These are phyloP conservation scores for Eueremaeus valkanovi DNA, from an alignment of 2,888 invertebrate genomes.

Conservation along the genomic window DNA sequence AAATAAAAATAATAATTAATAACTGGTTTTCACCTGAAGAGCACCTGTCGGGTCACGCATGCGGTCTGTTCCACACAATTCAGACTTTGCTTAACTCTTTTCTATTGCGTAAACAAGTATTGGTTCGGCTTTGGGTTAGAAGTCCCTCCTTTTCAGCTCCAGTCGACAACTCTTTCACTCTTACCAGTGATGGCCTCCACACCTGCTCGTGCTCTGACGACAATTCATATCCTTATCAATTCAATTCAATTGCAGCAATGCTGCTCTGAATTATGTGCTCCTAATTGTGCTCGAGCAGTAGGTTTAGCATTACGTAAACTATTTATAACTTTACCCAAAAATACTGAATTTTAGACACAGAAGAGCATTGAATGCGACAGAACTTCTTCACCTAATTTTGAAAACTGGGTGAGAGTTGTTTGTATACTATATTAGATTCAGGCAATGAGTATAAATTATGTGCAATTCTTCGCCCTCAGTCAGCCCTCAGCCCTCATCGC, in stretches of 20 bases:
- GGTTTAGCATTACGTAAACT: neutral
- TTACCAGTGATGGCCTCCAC: neutral
- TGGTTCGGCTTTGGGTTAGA: neutral
- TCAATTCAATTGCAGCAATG: too few species aligned
- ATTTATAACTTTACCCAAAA: conserved; percentile 1
- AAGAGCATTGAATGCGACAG: neutral
- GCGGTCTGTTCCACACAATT: neutral
- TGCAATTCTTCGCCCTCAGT: neutral
- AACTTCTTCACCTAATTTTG: neutral
- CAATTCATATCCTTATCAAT: too few species aligned
- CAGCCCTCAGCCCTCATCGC: neutral
- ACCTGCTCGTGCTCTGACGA: neutral
- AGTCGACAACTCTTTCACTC: neutral
- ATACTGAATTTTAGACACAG: neutral
- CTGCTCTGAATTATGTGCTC: too few species aligned
- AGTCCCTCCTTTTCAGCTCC: neutral
- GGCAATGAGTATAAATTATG: too few species aligned
- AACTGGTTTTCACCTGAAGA: conserved; percentile 18
- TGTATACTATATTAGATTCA: neutral
- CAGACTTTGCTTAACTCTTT: neutral
- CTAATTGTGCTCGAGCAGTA: neutral
- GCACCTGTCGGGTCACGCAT: conserved; percentile 33
- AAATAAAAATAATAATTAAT: neutral
- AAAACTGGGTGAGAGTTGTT: neutral
- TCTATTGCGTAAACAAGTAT: neutral